Conservation (phyloP, 2,888 invertebrate genomes). For the Meghimatium bilineatum region DNA sequence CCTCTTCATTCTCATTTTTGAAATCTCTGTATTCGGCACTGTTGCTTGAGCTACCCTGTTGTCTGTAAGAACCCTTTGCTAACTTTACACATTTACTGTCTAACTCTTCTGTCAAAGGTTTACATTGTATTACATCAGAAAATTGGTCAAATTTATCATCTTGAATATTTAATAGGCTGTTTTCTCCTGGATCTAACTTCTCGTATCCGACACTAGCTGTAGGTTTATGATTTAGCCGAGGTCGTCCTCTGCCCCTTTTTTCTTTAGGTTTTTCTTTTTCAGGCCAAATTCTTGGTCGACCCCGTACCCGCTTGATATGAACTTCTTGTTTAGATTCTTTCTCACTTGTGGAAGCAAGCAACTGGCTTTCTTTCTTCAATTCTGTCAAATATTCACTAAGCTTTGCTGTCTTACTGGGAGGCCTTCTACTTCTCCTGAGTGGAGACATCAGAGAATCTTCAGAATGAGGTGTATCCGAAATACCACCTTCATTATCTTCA, state of each 20-base stretch:
- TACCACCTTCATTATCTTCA: conserved; percentile 5
- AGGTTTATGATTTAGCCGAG: neutral
- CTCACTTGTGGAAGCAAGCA: neutral
- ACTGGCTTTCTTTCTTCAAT: conserved; percentile 29
- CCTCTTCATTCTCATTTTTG: neutral
- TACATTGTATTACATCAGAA: neutral
- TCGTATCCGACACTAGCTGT: neutral
- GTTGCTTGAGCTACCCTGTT: neutral
- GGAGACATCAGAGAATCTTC: conserved; percentile 29
- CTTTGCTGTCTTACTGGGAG: conserved; percentile 38
- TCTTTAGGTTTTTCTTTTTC: conserved; percentile 12
- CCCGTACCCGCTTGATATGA: conserved; percentile 22
- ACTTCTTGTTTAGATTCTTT: neutral
- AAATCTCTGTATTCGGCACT: neutral
- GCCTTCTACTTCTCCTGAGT: conserved; percentile 35
- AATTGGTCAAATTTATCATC: neutral
- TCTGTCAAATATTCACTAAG: conserved; percentile 44
- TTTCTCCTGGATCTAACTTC: neutral
- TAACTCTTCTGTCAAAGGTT: neutral
- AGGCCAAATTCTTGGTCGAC: conserved; percentile 30
- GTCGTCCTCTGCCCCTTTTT: conserved; percentile 26
- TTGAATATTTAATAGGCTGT: neutral
- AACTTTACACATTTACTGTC: neutral
- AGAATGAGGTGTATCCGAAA: neutral
- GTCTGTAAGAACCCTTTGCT: neutral